These are phyloP conservation scores for Neoarius graeffei DNA, from an alignment of 2,113 vertebrate species.

Conservation along the genomic window DNA sequence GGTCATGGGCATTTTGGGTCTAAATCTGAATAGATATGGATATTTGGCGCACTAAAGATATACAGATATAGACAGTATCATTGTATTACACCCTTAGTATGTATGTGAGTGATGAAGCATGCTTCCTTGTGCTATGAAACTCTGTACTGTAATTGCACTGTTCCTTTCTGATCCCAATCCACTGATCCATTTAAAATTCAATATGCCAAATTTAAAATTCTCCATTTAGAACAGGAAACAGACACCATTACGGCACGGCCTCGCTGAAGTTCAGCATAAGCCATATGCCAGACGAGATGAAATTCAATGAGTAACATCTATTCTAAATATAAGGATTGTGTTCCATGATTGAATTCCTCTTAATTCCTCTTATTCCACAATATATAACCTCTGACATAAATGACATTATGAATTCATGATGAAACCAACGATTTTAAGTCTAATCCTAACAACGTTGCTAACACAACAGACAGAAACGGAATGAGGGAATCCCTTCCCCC, in stretches of 20 bases:
- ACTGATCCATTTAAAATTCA: constrained; percentile 17
- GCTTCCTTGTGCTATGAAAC: neutral
- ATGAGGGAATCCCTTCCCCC: constrained; percentile 26
- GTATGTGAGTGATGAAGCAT: neutral
- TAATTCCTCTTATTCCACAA: neutral
- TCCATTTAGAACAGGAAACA: neutral
- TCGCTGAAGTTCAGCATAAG: neutral
- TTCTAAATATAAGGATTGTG: neutral
- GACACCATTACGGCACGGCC: neutral
- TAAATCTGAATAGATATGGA: neutral
- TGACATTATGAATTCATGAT: neutral
- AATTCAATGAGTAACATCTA: neutral
- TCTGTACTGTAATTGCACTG: neutral
- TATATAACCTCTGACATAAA: neutral
- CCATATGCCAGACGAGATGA: neutral
- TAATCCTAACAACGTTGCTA: neutral
- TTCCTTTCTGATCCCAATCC: neutral
- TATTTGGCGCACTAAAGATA: neutral
- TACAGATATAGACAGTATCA: neutral
- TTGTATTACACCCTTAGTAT: neutral
- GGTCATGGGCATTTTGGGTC: neutral
- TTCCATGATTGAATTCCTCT: neutral
- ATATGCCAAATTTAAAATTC: neutral
- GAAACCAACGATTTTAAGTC: neutral
- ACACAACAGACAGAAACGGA: constrained; percentile 18